Evolutionary conservation across 2,888 invertebrate genomes (phyloP), one percentile per base, ranked within the genome.

Genomic region (Drosophila melanosoma): DNA sequence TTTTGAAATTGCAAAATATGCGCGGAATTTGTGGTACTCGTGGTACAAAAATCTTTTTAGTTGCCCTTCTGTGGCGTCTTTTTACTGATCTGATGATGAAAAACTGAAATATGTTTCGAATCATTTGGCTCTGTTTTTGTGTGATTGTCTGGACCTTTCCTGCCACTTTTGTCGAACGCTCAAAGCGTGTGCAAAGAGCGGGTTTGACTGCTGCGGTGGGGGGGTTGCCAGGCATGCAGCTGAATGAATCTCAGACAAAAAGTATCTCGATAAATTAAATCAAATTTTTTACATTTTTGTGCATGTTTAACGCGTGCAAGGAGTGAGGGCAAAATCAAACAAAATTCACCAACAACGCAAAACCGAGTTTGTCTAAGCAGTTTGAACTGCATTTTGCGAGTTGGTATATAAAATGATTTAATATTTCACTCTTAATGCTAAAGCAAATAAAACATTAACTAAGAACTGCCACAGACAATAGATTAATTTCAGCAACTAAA

Each of bases 191-290:
- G 40, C 32, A 11, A 12, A 15, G 26, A 11, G 49, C 20, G 35
- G 8, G 12, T 15, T 15, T 11, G 51, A 20, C 33, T 15, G 60
- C 32, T 29, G 3, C 32, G 20, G 48, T 8, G 42, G 17, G 54
- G 52, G 42, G 48, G 4, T 42, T 58, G 74, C 72, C 72, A 70
- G 76, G 83, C 20, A 45, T 45, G 45, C 45, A 23, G 45, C 1
- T 45, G 45, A 45, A 45, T 80, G 83, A 74, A 72, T 79, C 80
- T 51, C 53, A 49, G 36, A 33, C 65, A 54, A 64, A 63, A 76
- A 72, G 85, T 73, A 82, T 71, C 60, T 69, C 85, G 86, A 81
- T 86, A 83, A 84, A 84, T 84, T 84, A 84, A 84, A 86, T 84
- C 89, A 83, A 69, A 88, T 88, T 76, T 81, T 83, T 86, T 23